Evolutionary conservation across 2,113 vertebrate species (phyloP).

Genomic region (Sarotherodon lohbergeri): DNA sequence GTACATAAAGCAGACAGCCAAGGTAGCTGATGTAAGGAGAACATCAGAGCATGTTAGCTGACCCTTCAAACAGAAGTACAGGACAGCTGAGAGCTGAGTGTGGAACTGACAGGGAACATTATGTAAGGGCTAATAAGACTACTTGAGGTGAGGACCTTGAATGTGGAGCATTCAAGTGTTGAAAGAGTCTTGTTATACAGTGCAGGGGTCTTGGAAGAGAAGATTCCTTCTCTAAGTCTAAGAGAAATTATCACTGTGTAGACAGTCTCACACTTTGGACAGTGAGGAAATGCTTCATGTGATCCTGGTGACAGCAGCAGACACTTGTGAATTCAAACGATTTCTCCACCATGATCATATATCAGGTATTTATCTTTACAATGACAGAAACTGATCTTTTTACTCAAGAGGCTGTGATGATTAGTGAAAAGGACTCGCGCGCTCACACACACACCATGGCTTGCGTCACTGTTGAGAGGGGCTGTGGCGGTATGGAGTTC

Average conservation of each 20-base stretch:
- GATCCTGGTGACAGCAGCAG: not conserved
- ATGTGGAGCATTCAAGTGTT: not conserved
- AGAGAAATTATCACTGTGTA: not conserved
- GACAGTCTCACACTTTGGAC: not conserved
- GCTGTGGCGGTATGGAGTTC: not conserved
- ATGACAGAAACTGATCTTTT: not conserved
- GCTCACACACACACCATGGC: not conserved
- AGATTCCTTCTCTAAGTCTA: not conserved
- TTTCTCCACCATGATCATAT: not conserved
- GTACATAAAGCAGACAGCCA: not conserved
- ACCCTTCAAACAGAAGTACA: not conserved
- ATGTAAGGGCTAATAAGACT: not conserved
- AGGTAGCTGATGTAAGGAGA: not conserved
- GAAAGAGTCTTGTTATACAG: constrained; percentile 3
- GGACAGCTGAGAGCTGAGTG: not conserved
- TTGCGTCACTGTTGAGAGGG: not conserved
- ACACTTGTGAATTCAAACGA: not conserved
- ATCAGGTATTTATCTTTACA: not conserved
- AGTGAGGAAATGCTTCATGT: not conserved
- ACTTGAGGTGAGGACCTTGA: not conserved
- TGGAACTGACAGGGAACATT: not conserved
- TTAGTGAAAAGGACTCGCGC: not conserved
- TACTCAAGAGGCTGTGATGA: not conserved
- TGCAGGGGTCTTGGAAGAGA: constrained; percentile 3
- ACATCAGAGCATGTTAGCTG: not conserved